Percentiles rank a stretch among this genome's conserved stretches.
Conservation (phyloP, 2,113 vertebrate species). For the Pelodiscus sinensis region DNA sequence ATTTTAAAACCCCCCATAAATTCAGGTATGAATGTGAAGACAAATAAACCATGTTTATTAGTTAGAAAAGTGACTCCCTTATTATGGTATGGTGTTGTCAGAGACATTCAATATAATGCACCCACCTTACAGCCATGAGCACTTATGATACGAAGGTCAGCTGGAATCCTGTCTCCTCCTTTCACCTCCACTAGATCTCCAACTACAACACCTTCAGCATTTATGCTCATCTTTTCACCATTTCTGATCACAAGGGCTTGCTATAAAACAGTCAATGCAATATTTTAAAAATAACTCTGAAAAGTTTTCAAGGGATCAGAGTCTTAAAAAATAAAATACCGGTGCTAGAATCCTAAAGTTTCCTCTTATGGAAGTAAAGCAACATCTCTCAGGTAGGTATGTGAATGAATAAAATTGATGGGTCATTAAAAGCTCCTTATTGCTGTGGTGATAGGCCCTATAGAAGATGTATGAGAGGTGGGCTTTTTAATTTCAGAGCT, state of each 20-base stretch:
- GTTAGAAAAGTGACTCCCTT: not conserved
- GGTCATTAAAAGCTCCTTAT: not conserved
- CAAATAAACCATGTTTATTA: not conserved
- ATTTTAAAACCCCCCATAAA: not conserved
- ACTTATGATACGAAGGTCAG: conserved; percentile 94
- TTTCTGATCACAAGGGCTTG: conserved; percentile 97
- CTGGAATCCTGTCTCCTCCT: conserved; percentile 95
- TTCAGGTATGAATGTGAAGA: not conserved
- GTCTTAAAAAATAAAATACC: not conserved
- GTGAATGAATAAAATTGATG: not conserved
- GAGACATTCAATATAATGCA: not conserved
- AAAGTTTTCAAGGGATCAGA: not conserved
- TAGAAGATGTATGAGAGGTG: not conserved
- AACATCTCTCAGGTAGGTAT: not conserved
- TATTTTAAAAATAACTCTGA: not conserved
- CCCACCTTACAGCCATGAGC: conserved; percentile 94
- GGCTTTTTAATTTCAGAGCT: not conserved
- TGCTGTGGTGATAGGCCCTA: not conserved
- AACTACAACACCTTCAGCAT: conserved; percentile 92
- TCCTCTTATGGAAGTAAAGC: not conserved
- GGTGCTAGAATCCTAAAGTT: too few relatives aligned
- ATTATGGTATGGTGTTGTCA: not conserved
- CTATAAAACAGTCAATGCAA: conserved; percentile 67
- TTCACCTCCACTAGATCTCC: conserved; percentile 97
- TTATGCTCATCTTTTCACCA: conserved; percentile 93